Conservation (phyloP, 2,113 vertebrate species). For the Euleptes europaea region DNA sequence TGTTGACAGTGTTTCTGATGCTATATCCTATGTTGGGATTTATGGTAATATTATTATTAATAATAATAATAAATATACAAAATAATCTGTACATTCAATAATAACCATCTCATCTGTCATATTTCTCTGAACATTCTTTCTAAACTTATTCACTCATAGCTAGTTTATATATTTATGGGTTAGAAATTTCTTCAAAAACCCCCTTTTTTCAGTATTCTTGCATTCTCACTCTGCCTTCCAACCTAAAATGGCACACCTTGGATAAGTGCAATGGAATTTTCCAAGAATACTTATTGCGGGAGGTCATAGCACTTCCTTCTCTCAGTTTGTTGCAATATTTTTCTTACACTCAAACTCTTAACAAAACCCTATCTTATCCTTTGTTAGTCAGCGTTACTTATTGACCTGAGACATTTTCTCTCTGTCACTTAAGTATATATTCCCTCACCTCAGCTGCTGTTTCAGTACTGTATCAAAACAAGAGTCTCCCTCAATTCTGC, state of each 20-base stretch:
- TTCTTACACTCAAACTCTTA: conserved; percentile 16
- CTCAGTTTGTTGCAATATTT: conserved; percentile 9
- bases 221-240: conserved; percentile 39
- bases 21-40: too few relatives aligned
- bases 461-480: neutral
- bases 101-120: neutral
- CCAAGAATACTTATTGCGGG: neutral
- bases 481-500: neutral
- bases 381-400: conserved; percentile 22
- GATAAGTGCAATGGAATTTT: conserved; percentile 43
- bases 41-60: too few relatives aligned
- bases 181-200: conserved; percentile 21
- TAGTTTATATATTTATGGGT: neutral
- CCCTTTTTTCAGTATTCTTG: neutral
- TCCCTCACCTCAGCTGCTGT: neutral
- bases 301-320: conserved; percentile 7
- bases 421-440: neutral
- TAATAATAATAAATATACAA: too few relatives aligned
- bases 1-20: too few relatives aligned
- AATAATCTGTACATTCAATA: conserved; percentile 35
- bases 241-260: conserved; percentile 10
- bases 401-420: conserved; percentile 18
- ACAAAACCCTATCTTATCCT: neutral
- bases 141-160: neutral
- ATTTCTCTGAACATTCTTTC: neutral